Conservation (phyloP, 2,113 vertebrate genomes). For the Sorex araneus region DNA sequence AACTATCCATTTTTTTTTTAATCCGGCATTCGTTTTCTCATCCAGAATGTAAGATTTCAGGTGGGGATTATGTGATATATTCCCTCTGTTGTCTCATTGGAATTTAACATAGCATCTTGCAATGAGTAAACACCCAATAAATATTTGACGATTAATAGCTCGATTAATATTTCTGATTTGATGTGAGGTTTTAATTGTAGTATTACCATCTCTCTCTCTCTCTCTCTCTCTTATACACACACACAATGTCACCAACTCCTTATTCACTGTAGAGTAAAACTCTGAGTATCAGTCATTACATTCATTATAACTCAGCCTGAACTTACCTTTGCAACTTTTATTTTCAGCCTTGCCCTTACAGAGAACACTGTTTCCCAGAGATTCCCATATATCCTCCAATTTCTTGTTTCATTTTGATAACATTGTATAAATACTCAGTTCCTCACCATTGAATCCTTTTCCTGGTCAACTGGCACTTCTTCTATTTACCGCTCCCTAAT, state of each 20-base stretch:
- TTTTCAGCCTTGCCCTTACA: background rate
- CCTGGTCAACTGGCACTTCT: background rate
- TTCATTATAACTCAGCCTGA: conserved; percentile 5
- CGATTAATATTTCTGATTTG: conserved; percentile 20
- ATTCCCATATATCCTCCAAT: background rate
- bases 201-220: background rate
- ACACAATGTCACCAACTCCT: background rate
- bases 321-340: conserved; percentile 43
- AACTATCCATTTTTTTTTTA: conserved; percentile 29
- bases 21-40: conserved; percentile 3
- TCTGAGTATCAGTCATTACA: conserved; percentile 20
- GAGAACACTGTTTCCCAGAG: background rate
- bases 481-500: background rate
- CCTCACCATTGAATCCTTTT: conserved; percentile 1
- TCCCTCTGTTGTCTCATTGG: conserved; percentile 36
- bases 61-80: background rate
- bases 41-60: background rate
- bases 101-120: conserved; percentile 30
- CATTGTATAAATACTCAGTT: conserved; percentile 53
- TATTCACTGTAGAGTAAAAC: background rate
- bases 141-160: conserved; percentile 27
- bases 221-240: background rate
- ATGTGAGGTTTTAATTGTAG: background rate
- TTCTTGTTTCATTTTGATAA: conserved; percentile 39
- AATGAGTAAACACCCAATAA: conserved; percentile 32